Evolutionary conservation across 1,140 invertebrate species (phyloP), one percentile per base, ranked within the genome.

Genomic region (Andricus grossulariae): DNA sequence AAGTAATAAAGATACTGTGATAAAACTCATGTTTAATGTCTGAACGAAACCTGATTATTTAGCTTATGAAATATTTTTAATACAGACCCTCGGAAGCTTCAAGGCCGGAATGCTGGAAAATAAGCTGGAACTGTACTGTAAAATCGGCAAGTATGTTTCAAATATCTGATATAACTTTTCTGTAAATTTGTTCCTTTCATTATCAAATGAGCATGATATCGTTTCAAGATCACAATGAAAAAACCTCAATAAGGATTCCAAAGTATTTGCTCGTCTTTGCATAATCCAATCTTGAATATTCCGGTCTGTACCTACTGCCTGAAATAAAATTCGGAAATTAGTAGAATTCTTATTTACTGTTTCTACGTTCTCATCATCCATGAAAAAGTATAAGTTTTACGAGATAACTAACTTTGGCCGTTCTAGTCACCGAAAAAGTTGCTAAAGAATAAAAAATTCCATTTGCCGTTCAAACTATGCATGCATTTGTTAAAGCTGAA

Each of bases 241-340:
- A 87, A 97, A 95, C 77, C 93, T 93, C 16, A 97, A 90, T 75
- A 97, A 92, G 11, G 95, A 94, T 70, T 94, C 94, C 16, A 97
- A 90, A 19, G 94, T 93, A 71, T 94, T 92, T 0, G 95, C 94
- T 60, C 96, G 93, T 87, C 96, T 94, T 84, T 96, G 93, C 11
- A 97, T 84, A 75, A 97, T 92, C 93, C 95, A 95, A 85, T 96
- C 95, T 12, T 95, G 93, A 78, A 96, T 96, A 87, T 96, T 96
- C 57, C 95, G 93, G 89, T 97, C 96, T n/a, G 96, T 96, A 18
- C 96, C 96, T 76, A 97, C 94, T 66, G 95, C 95, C 96, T 96
- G 78, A 2, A 85, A 83, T 85, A 85, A 76, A 72, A 80, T 45
- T 10, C 10, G 10, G 10, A 45, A 45, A 45, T 45, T 11, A 45